A percentile compares a stretch with the other conserved stretches of the same genome.
Conservation (phyloP, 2,888 invertebrate genomes). For the Scaptomyza cyrtandrae region DNA sequence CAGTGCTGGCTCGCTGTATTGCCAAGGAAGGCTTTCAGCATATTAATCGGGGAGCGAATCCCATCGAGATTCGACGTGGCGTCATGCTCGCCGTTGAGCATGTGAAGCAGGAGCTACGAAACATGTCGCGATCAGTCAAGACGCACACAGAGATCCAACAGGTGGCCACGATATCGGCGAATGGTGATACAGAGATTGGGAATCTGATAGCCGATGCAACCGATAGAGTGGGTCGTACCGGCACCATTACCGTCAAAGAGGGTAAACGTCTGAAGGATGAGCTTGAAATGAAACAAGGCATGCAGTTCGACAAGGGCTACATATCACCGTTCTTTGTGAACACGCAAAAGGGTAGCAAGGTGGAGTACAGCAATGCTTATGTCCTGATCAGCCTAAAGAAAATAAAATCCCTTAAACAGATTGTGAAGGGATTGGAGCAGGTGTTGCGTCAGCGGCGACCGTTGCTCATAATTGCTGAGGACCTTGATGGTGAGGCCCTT, state of each 20-base stretch:
- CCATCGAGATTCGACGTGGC: conserved; percentile 96
- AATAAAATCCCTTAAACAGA: conserved; percentile 97
- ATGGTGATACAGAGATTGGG: conserved; percentile 97
- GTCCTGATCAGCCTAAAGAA: conserved; percentile 98
- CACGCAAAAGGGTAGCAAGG: conserved; percentile 97
- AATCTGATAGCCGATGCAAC: conserved; percentile 98
- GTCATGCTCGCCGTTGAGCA: conserved; percentile 98
- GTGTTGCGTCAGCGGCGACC: conserved; percentile 97
- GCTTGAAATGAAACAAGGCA: conserved; percentile 97
- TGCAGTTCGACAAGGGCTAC: conserved; percentile 99
- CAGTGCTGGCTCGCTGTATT: conserved; percentile 98
- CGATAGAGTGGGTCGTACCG: conserved; percentile 97
- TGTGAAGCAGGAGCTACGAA: conserved; percentile 94
- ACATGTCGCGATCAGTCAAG: conserved; percentile 96
- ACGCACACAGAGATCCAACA: conserved; percentile 99
- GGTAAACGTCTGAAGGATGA: conserved; percentile 98
- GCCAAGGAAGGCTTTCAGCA: conserved; percentile 99
- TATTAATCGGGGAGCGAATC: conserved; percentile 98
- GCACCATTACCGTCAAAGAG: conserved; percentile 99
- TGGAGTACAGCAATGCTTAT: conserved; percentile 98
- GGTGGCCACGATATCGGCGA: conserved; percentile 99
- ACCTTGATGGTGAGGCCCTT: conserved; percentile 97
- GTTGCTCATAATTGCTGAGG: conserved; percentile 97
- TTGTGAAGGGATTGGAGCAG: conserved; percentile 97
- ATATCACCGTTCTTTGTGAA: conserved; percentile 99